phyloP scores from a whole-genome alignment of 1,140 invertebrate genomes.

The Anthonomus grandis region DNA sequence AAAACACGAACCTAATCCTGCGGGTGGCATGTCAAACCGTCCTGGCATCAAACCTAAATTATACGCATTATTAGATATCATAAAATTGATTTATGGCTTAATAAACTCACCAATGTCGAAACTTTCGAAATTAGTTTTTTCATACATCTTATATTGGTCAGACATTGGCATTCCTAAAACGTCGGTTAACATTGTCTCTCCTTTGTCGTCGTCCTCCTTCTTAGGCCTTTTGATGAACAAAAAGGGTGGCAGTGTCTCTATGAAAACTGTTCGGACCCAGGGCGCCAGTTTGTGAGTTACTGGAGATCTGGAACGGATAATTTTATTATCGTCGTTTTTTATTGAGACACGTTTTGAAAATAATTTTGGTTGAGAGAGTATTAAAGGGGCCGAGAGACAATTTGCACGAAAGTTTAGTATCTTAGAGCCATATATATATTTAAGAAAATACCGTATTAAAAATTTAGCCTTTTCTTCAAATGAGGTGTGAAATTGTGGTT shows the following conservation, averaged over 20 bases:
- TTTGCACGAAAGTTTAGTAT: too few species aligned
- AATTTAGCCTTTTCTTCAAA: too few species aligned
- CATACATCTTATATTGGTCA: slow-evolving; percentile 44
- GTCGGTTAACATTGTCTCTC: slow-evolving; percentile 45
- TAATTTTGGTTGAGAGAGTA: too few species aligned
- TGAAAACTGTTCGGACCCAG: slow-evolving; percentile 86
- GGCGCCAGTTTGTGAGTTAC: slow-evolving; percentile 93
- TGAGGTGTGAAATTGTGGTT: too few species aligned
- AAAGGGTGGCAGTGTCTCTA: slow-evolving; percentile 82
- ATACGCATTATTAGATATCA: neutral
- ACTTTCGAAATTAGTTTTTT: slow-evolving; percentile 44
- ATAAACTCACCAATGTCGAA: slow-evolving; percentile 43
- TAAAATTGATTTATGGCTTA: too few species aligned
- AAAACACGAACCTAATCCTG: slow-evolving; percentile 58
- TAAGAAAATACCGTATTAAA: too few species aligned
- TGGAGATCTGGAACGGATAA: slow-evolving; percentile 67
- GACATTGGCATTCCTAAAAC: slow-evolving; percentile 46
- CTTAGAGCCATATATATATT: too few species aligned
- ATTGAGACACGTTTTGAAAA: too few species aligned
- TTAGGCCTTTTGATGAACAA: slow-evolving; percentile 80
- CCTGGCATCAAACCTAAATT: slow-evolving; percentile 50
- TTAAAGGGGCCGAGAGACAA: too few species aligned
- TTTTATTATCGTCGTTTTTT: too few species aligned
- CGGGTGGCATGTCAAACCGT: slow-evolving; percentile 53
- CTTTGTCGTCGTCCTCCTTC: slow-evolving; percentile 60